These are phyloP conservation scores for Enteromius viviparus DNA, from an alignment of 2,797 vertebrate species.

Conservation along the genomic window DNA sequence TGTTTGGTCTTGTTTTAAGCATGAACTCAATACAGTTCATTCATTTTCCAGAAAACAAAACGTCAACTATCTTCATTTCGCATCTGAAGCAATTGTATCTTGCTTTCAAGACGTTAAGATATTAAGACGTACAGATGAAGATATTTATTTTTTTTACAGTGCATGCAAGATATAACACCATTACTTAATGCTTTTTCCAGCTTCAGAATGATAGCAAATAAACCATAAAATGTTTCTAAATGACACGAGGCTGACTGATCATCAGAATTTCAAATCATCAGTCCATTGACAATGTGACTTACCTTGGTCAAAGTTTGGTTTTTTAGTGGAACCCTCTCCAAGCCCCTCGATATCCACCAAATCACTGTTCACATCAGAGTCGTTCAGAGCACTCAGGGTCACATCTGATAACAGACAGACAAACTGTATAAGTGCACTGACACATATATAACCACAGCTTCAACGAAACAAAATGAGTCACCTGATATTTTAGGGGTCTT, in stretches of 20 bases:
- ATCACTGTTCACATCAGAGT: conserved; percentile 90
- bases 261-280: neutral
- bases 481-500: conserved; percentile 89
- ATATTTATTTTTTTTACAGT: neutral
- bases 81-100: neutral
- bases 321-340: conserved; percentile 85
- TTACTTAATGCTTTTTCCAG: neutral
- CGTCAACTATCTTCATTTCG: neutral
- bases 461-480: conserved; percentile 55
- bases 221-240: neutral
- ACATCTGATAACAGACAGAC: conserved; percentile 75
- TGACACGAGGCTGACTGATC: neutral
- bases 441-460: neutral
- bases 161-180: neutral
- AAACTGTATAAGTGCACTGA: neutral
- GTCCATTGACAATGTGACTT: conserved; percentile 29
- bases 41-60: neutral
- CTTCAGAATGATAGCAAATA: neutral
- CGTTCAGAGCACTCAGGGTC: conserved; percentile 90
- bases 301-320: conserved; percentile 93
- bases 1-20: neutral
- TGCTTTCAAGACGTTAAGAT: neutral
- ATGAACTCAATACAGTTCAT: neutral
- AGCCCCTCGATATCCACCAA: conserved; percentile 90
- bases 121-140: neutral